Percentiles rank a stretch among this genome's conserved stretches.
Conservation (phyloP, 2,113 vertebrate species). For the Gnathonemus echidnorhynchus region DNA sequence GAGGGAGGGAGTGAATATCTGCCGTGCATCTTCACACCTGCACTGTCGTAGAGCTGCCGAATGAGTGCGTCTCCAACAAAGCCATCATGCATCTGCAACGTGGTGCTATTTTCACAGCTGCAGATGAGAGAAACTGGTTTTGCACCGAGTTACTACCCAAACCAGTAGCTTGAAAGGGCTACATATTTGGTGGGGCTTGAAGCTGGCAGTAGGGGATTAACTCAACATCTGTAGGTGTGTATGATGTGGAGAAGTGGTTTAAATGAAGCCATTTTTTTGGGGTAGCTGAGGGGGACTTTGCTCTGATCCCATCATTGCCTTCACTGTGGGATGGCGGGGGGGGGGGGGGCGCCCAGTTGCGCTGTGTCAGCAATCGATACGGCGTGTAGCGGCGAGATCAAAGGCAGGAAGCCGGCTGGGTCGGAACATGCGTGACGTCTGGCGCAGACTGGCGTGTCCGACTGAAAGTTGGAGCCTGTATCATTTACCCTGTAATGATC, state of each 20-base stretch:
- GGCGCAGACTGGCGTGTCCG: not conserved
- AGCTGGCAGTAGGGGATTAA: not conserved
- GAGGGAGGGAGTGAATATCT: not conserved
- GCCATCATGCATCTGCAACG: not conserved
- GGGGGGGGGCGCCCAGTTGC: not conserved
- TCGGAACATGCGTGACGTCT: not conserved
- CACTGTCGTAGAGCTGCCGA: not conserved
- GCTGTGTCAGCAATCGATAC: not conserved
- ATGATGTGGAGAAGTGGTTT: not conserved
- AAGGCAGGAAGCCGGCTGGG: not conserved
- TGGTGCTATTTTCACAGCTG: not conserved
- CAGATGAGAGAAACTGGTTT: not conserved
- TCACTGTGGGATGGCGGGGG: not conserved
- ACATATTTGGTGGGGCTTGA: not conserved
- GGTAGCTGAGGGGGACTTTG: not conserved
- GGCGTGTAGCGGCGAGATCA: not conserved
- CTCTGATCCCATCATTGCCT: not conserved
- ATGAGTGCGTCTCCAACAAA: not conserved
- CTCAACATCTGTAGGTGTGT: not conserved
- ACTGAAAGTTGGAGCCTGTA: not conserved
- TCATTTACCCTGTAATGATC: not conserved
- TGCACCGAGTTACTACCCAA: not conserved
- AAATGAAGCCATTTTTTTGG: not conserved
- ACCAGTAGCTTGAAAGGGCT: not conserved
- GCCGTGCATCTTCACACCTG: conserved; percentile 5